These are phyloP conservation scores for Meteorus colon DNA, from an alignment of 2,888 invertebrate species.

Conservation along the genomic window DNA sequence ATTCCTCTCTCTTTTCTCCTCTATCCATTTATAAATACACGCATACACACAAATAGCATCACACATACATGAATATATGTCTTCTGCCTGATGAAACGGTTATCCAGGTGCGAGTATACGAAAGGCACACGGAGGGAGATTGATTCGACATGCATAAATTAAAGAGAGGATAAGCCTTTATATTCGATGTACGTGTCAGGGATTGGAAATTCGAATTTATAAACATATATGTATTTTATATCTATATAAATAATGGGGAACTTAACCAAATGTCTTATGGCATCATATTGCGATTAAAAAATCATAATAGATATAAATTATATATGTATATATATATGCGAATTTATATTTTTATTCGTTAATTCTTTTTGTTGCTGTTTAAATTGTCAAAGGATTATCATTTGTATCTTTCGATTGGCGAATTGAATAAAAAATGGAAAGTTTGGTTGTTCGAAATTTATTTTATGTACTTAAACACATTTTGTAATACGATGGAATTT, in stretches of 20 bases:
- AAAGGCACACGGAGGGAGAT: constrained; percentile 64
- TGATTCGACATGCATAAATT: constrained; percentile 74
- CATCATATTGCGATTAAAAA: constrained; percentile 5
- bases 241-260: constrained; percentile 31
- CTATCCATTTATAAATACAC: constrained; percentile 18
- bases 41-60: neutral
- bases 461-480: no score
- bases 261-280: constrained; percentile 1
- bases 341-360: neutral
- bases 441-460: no score
- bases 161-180: constrained; percentile 70
- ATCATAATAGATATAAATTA: neutral
- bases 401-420: constrained; percentile 68
- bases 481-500: no score
- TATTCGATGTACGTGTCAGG: constrained; percentile 58
- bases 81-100: constrained; percentile 58
- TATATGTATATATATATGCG: neutral
- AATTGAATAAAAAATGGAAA: constrained; percentile 35
- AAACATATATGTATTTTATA: constrained; percentile 23
- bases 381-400: constrained; percentile 26
- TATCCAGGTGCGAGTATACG: constrained; percentile 65
- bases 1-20: neutral
- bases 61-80: constrained; percentile 17
- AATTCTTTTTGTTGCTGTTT: neutral
- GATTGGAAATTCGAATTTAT: constrained; percentile 64